Conservation (phyloP, 30 jellyfish, hydroid and myxozoan genomes). For the Hydractinia echinata region DNA sequence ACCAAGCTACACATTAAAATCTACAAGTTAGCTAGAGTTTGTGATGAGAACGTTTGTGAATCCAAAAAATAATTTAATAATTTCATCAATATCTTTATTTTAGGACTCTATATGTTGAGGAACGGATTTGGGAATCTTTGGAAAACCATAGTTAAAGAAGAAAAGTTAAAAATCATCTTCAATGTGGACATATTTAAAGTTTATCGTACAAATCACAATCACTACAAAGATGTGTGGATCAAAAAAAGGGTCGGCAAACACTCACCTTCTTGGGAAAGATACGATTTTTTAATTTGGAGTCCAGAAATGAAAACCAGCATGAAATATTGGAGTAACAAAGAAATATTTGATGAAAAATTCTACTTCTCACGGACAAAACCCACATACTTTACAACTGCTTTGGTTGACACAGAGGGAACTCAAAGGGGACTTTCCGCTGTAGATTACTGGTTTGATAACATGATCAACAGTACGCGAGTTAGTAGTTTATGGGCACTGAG, state of each 20-base stretch:
- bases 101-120: slow-evolving; percentile 61
- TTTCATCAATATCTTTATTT: background rate
- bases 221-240: slow-evolving; percentile 8
- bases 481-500: slow-evolving; percentile 86
- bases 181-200: slow-evolving; percentile 43
- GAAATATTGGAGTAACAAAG: slow-evolving; percentile 31
- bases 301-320: slow-evolving; percentile 73
- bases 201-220: slow-evolving; percentile 44
- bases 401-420: slow-evolving; percentile 47
- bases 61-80: no score
- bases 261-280: slow-evolving; percentile 44
- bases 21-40: no score
- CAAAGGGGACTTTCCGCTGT: slow-evolving; percentile 62
- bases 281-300: slow-evolving; percentile 81
- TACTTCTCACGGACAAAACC: slow-evolving; percentile 32
- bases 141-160: slow-evolving; percentile 63
- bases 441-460: slow-evolving; percentile 72
- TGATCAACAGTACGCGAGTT: slow-evolving; percentile 42
- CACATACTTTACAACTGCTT: slow-evolving; percentile 58
- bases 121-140: slow-evolving; percentile 74
- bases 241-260: slow-evolving; percentile 38
- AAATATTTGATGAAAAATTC: slow-evolving; percentile 34
- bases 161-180: slow-evolving; percentile 42
- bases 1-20: no score
- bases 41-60: no score